These are phyloP conservation scores for Caenorhabditis doughertyi DNA, from an alignment of 2,888 invertebrate genomes.

Conservation along the genomic window DNA sequence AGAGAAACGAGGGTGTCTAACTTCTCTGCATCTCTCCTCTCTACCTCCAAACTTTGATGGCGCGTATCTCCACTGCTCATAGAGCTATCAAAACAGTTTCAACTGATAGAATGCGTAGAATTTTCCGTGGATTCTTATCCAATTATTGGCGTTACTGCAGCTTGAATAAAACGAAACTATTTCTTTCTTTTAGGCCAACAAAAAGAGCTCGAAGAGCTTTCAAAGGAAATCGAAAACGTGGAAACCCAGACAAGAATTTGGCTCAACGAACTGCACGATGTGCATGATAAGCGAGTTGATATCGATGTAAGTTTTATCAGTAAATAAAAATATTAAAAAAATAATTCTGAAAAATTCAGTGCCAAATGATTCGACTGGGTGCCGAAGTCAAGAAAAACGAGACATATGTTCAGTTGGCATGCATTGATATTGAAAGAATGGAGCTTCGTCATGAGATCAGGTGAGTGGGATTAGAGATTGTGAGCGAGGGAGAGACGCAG, in stretches of 20 bases:
- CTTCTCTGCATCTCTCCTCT: neutral
- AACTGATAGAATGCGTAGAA: too few species aligned
- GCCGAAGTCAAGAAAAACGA: slow-evolving; percentile 78
- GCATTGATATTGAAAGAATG: slow-evolving; percentile 79
- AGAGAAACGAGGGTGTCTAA: neutral
- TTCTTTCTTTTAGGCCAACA: slow-evolving; percentile 45
- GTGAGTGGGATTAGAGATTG: neutral
- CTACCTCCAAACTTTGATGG: too few species aligned
- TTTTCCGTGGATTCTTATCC: too few species aligned
- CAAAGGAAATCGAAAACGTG: slow-evolving; percentile 69
- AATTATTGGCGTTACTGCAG: too few species aligned
- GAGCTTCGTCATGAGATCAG: slow-evolving; percentile 74
- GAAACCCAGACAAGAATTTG: slow-evolving; percentile 77
- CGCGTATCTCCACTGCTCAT: too few species aligned
- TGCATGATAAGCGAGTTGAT: slow-evolving; percentile 77
- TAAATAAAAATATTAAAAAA: too few species aligned
- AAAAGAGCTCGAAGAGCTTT: slow-evolving; percentile 62
- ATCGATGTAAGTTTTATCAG: slow-evolving; percentile 73
- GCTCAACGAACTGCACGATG: slow-evolving; percentile 80
- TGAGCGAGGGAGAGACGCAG: too few species aligned
- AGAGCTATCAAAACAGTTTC: too few species aligned
- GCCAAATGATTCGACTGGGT: slow-evolving; percentile 77
- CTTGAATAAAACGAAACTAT: too few species aligned
- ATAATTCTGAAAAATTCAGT: slow-evolving; percentile 64
- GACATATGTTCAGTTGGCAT: slow-evolving; percentile 79